A percentile compares a stretch with the other conserved stretches of the same genome.
Evolutionary conservation across 2,888 invertebrate genomes (phyloP).

Genomic region (Hylaea fasciaria): DNA sequence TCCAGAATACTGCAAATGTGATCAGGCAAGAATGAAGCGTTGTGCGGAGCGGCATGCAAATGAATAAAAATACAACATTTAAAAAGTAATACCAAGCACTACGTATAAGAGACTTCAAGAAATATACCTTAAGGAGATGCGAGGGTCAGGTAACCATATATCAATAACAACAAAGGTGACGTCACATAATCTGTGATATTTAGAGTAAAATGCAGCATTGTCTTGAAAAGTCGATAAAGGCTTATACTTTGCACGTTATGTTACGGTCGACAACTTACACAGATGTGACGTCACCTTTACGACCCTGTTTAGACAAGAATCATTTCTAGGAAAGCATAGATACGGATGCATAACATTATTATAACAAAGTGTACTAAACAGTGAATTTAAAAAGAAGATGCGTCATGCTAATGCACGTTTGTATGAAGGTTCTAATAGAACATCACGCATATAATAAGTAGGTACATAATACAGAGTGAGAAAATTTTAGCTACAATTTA

Average conservation of each 20-base stretch:
- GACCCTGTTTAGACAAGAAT: background rate
- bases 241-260: background rate
- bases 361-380: slow-evolving; percentile 1
- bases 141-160: background rate
- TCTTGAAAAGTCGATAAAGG: background rate
- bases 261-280: background rate
- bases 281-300: slow-evolving; percentile 11
- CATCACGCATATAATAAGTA: background rate
- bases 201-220: background rate
- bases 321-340: slow-evolving; percentile 11
- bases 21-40: slow-evolving; percentile 84
- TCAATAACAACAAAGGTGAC: slow-evolving; percentile 3
- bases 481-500: background rate
- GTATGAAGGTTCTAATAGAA: background rate
- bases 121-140: slow-evolving; percentile 12
- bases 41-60: slow-evolving; percentile 86
- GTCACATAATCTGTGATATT: background rate
- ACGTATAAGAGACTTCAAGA: slow-evolving; percentile 31
- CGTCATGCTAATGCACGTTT: slow-evolving; percentile 26
- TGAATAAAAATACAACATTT: slow-evolving; percentile 79
- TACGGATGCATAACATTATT: slow-evolving; percentile 14
- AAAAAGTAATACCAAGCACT: slow-evolving; percentile 59
- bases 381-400: slow-evolving; percentile 6
- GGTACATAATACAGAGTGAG: background rate
- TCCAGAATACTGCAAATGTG: slow-evolving; percentile 90